phyloP scores from a whole-genome alignment of 2,888 invertebrate species.

The Plusia festucae region DNA sequence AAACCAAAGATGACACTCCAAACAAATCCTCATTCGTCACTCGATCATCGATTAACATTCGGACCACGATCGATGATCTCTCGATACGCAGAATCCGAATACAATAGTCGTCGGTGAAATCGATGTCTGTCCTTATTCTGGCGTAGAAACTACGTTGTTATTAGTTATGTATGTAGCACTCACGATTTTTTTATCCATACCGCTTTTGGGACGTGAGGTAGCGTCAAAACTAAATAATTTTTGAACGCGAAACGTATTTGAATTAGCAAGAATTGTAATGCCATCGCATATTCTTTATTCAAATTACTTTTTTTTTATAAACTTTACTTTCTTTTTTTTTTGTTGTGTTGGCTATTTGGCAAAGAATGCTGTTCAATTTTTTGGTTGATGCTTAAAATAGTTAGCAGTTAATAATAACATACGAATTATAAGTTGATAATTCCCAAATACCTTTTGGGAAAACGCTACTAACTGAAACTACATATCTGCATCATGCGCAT shows the following conservation, averaged over 20 bases:
- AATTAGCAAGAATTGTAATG: constrained; percentile 16
- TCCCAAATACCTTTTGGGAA: too few relatives aligned
- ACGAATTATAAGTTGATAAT: too few relatives aligned
- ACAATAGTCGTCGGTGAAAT: constrained; percentile 79
- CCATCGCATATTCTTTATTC: background rate
- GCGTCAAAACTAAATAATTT: constrained; percentile 37
- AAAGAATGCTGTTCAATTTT: too few relatives aligned
- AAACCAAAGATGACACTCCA: constrained; percentile 34
- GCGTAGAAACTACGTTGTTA: constrained; percentile 50
- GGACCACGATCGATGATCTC: constrained; percentile 71
- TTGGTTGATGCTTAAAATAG: too few relatives aligned
- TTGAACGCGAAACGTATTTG: constrained; percentile 44
- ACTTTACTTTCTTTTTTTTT: too few relatives aligned
- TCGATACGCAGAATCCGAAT: constrained; percentile 85
- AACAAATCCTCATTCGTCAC: constrained; percentile 46
- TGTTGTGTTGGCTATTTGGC: too few relatives aligned
- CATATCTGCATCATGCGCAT: too few relatives aligned
- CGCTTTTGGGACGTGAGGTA: constrained; percentile 39
- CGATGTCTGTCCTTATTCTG: constrained; percentile 66
- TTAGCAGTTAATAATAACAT: too few relatives aligned
- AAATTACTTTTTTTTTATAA: background rate
- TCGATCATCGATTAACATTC: constrained; percentile 70
- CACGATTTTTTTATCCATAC: constrained; percentile 52
- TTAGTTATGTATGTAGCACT: constrained; percentile 61
- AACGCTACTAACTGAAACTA: too few relatives aligned